Evolutionary conservation across 2,888 invertebrate genomes (phyloP), one percentile per base, ranked within the genome.

Genomic region (Criorhina ranunculi): DNA sequence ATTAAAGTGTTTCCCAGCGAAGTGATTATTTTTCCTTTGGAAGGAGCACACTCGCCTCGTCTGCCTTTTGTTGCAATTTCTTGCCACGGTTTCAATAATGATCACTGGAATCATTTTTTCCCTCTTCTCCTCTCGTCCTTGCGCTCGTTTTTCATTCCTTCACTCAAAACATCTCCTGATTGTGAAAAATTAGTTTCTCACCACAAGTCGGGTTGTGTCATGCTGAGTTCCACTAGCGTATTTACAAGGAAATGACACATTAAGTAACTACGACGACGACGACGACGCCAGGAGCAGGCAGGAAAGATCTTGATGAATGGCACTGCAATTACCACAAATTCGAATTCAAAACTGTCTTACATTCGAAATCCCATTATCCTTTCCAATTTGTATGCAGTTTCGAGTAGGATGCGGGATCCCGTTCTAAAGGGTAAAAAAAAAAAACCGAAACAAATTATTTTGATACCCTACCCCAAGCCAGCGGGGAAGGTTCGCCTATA

Each of bases 1-100:
- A 85, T 85, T 80, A 80, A 80, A 85, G 85, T 80, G 80, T 80
- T 76, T 80, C 70, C 75, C 24, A 70, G 79, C 62, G 76, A 85
- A 85, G 80, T 76, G 80, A 85, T 85, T 85, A 80, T 79, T 85
- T n/a, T 44, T 80, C 76, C 60, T 59, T 51, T 51, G 78, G 42
- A 66, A 67, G 35, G 53, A 44, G 62, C 37, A 55, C 31, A 78
- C 62, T 67, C 67, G 5, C 19, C 5, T 12, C 24, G 31, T 42
- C 49, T 9, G 57, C 15, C 37, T 75, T n/a, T 33, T 81, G 62
- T 70, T 64, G 73, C 60, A 62, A 7, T 57, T 75, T 59, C 49
- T 57, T 40, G 9, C 37, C 51, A 12, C 69, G 46, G 46, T 49
- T 46, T 37, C 78, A 73, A 73, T 49, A 72, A 73, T 64, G 67